phyloP scores from a whole-genome alignment of 2,888 invertebrate genomes.

The Ceriagrion tenellum region DNA sequence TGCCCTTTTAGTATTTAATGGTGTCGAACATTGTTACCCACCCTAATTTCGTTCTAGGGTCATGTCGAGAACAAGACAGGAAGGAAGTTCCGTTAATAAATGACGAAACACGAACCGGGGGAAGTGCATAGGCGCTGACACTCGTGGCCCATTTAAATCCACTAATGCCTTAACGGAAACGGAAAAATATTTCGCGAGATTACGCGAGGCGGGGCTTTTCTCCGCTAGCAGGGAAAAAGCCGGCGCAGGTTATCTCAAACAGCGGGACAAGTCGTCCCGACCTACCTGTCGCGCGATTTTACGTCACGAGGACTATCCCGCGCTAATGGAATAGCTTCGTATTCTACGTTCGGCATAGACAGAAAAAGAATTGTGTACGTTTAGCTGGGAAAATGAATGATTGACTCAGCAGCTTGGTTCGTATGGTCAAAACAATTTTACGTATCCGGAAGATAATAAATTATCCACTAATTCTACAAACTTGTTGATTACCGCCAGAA shows the following conservation, averaged over 20 bases:
- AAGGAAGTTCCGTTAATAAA: not conserved
- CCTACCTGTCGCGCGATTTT: not conserved
- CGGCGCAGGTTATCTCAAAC: not conserved
- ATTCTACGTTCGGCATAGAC: no score
- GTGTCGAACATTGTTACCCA: no score
- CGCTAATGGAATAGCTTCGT: not conserved
- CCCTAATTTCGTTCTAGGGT: no score
- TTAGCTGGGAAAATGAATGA: no score
- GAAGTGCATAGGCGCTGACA: not conserved
- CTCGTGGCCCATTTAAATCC: constrained; percentile 20
- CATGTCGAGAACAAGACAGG: no score
- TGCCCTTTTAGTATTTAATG: no score
- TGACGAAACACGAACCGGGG: not conserved
- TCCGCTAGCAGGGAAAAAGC: not conserved
- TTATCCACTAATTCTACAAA: no score
- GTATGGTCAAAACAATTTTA: no score
- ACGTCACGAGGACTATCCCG: not conserved
- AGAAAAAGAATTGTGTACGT: no score
- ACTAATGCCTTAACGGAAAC: not conserved
- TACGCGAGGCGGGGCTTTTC: not conserved
- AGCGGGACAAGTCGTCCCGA: not conserved
- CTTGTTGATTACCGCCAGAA: no score
- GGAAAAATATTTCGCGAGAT: not conserved
- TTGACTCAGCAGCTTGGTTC: no score
- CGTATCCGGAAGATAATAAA: no score